phyloP scores from a whole-genome alignment of 2,113 vertebrate species.

The Phocoena sinus region DNA sequence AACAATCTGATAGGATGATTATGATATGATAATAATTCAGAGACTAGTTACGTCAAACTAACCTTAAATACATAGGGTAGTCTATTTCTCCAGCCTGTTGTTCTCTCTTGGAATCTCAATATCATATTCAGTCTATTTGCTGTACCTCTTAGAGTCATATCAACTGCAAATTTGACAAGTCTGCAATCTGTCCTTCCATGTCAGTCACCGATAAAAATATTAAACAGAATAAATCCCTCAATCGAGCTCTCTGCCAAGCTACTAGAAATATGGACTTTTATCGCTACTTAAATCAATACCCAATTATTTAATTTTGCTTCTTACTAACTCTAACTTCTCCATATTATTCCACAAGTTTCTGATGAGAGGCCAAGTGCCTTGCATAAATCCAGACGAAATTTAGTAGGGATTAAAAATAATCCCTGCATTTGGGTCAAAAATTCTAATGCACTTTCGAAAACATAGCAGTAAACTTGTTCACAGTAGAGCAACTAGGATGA shows the following conservation, averaged over 20 bases:
- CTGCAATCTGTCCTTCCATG: background rate
- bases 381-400: slow-evolving; percentile 58
- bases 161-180: background rate
- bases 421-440: slow-evolving; percentile 54
- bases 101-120: background rate
- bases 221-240: background rate
- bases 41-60: background rate
- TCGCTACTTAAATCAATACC: slow-evolving; percentile 23
- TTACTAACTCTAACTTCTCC: slow-evolving; percentile 24
- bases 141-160: background rate
- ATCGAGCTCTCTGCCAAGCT: background rate
- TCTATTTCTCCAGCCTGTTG: background rate
- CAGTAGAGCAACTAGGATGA: background rate
- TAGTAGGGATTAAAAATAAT: slow-evolving; percentile 60
- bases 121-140: background rate
- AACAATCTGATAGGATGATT: background rate
- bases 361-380: slow-evolving; percentile 14
- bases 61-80: background rate
- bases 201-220: slow-evolving; percentile 42
- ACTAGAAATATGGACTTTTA: slow-evolving; percentile 25
- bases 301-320: slow-evolving; percentile 44
- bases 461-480: background rate
- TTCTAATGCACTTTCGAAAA: slow-evolving; percentile 19
- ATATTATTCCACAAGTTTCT: slow-evolving; percentile 17
- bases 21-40: slow-evolving; percentile 32